Evolutionary conservation across 2,113 vertebrate genomes (phyloP).

Genomic region (Crotalus helleri): DNA sequence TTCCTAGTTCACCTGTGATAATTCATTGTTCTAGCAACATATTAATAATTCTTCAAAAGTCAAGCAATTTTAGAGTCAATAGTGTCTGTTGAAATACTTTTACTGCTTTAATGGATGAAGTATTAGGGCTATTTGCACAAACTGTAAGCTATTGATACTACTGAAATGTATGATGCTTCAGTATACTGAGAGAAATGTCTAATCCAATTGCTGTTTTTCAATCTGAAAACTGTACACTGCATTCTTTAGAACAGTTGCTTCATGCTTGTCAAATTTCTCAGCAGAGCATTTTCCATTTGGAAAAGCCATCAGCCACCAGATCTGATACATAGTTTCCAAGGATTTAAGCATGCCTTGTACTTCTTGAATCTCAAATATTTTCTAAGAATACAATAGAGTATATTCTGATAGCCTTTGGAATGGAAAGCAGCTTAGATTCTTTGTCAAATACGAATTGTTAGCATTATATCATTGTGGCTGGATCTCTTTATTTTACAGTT

Average conservation of each 20-base stretch:
- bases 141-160: slow-evolving; percentile 20
- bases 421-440: slow-evolving; percentile 45
- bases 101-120: background rate
- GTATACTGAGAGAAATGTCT: slow-evolving; percentile 37
- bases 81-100: background rate
- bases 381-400: slow-evolving; percentile 49
- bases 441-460: slow-evolving; percentile 28
- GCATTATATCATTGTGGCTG: slow-evolving; percentile 37
- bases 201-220: slow-evolving; percentile 68
- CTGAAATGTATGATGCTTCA: slow-evolving; percentile 17
- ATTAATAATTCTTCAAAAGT: background rate
- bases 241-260: slow-evolving; percentile 79
- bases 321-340: slow-evolving; percentile 75
- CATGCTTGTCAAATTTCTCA: slow-evolving; percentile 70
- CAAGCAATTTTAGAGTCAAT: background rate
- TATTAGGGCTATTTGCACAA: background rate
- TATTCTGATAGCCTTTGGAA: slow-evolving; percentile 46
- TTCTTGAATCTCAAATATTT: slow-evolving; percentile 75
- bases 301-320: slow-evolving; percentile 58
- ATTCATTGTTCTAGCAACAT: background rate
- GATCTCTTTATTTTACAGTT: slow-evolving; percentile 18
- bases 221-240: slow-evolving; percentile 71
- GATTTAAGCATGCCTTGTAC: slow-evolving; percentile 64
- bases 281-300: slow-evolving; percentile 68
- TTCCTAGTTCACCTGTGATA: background rate